Base-by-base conservation (phyloP, 2,113 vertebrate species). In the Malurus cyaneus region DNA sequence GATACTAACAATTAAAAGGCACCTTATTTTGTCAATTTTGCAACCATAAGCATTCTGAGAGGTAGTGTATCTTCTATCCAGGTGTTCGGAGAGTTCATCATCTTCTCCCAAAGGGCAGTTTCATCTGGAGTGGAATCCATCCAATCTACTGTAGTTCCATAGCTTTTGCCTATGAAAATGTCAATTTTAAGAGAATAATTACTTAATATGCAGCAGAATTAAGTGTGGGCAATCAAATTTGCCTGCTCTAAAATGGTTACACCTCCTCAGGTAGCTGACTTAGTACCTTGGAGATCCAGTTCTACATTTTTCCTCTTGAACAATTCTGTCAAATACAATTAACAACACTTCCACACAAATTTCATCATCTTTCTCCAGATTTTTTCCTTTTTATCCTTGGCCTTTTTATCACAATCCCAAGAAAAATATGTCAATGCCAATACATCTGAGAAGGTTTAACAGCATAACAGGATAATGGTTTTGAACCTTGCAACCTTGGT, bases 61-160 rank as follows among this genome's bases (percentile, higher is more conserved):
- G 99, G 99, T 64, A 99, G 88, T 3, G 97, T 97, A 26, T 98
- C 98, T 97, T 99, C 99, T 73, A 98, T 92, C 99, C 99, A 99
- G 31, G 98, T 98, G 87, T 98, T 98, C 0, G 98, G 98, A 1
- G 97, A 98, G 16, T 97, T 97, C 32, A 99, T 98, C 99, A 99
- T 99, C 96, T 96, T 98, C 67, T 98, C 97, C 99, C 99, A 99
- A 62, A 99, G 95, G 62, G 91, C 94, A 23, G 95, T 96, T 97
- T 99, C 99, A 10, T 97, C 98, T 70, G 96, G 74, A 5, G 97
- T 98, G 9, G 99, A 99, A 95, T 99, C 99, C 99, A 99, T 99
- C 99, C 99, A 99, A 34, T 97, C 97, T 60, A 99, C 99, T 8
- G 96, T 94, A 54, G 97, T 97, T 28, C 98, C 98, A 21, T 99